phyloP scores from a whole-genome alignment of 2,113 vertebrate species.

The Syngnathus floridae region DNA sequence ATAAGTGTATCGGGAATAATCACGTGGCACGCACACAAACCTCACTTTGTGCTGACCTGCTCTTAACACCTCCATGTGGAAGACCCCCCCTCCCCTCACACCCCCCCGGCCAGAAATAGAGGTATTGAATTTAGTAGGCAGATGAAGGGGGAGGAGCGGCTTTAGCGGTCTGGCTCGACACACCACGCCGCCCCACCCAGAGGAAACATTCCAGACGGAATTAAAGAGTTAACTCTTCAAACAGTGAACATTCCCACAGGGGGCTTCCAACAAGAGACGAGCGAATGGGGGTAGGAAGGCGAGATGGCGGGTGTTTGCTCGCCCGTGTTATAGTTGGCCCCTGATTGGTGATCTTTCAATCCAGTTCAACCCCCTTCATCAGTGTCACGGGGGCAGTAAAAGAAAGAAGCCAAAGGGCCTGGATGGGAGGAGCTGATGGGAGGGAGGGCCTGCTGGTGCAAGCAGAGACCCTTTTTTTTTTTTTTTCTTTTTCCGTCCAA shows the following conservation, averaged over 20 bases:
- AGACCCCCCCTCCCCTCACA: slow-evolving; percentile 23
- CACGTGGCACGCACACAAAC: slow-evolving; percentile 14
- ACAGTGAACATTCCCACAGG: slow-evolving; percentile 67
- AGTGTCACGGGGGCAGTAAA: slow-evolving; percentile 56
- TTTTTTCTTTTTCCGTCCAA: slow-evolving; percentile 45
- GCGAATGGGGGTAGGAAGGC: slow-evolving; percentile 32
- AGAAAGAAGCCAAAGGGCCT: slow-evolving; percentile 49
- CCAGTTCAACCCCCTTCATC: slow-evolving; percentile 46
- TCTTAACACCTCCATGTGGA: slow-evolving; percentile 59
- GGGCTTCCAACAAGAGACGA: slow-evolving; percentile 57
- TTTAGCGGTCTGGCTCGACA: slow-evolving; percentile 61
- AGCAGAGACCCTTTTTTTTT: slow-evolving; percentile 52
- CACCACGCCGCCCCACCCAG: slow-evolving; percentile 70
- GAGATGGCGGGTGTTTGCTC: slow-evolving; percentile 29
- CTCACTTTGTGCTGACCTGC: slow-evolving; percentile 57
- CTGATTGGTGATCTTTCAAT: slow-evolving; percentile 66
- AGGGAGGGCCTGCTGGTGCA: slow-evolving; percentile 32
- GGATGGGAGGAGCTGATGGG: slow-evolving; percentile 44
- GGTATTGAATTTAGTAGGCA: slow-evolving; percentile 70
- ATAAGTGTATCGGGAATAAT: slow-evolving; percentile 13
- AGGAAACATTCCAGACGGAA: slow-evolving; percentile 77
- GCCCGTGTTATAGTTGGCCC: slow-evolving; percentile 39
- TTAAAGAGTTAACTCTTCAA: slow-evolving; percentile 75
- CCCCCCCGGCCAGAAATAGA: slow-evolving; percentile 64
- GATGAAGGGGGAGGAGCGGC: slow-evolving; percentile 51